Base-by-base conservation (phyloP, 2,113 vertebrate genomes). In the Maccullochella peelii region DNA sequence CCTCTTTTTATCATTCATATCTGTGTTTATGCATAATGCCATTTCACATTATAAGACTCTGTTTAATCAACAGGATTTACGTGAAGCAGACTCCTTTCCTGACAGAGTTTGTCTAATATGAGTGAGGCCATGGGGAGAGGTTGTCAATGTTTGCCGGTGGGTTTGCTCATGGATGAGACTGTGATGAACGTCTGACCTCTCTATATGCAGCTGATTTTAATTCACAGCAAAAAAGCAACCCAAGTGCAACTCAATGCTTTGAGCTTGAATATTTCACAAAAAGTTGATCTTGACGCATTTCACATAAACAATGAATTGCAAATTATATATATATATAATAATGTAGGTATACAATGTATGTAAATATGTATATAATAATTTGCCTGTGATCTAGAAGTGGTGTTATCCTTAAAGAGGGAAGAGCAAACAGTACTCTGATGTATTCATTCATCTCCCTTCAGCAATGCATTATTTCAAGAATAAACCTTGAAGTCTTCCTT, bases 141-240 rank as follows among this genome's bases (percentile, higher is more conserved):
- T 93, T 94, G 91, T 87, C 91, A 92, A 89, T 93, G 88, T 95
- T 97, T 96, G 91, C 86, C 84, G 86, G 90, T 40, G 85, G 84
- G 94, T 95, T 94, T 95, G 82, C 92, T 89, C 92, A 90, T 93
- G 85, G 84, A 90, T 93, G 86, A 78, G 84, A 82, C 81, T 72
- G 80, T 82, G 90, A 92, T 91, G 80, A 93, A 93, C 94, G 92
- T 93, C 87, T 90, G 54, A 71, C 81, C 89, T 94, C 74, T 83
- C 87, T 86, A 93, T 91, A 90, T 93, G 89, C 66, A 81, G 79
- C 92, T 58, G 15, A 85, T 81, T 88, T 83, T 63, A 62, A 88
- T 85, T 90, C 49, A 68, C 66, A 78, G 44, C 6, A 77, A 70
- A 83, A 18, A 76, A 73, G 9, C 54, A 83, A 66, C 78, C 84